These are phyloP conservation scores for Chydorus sphaericus DNA, from an alignment of 2,888 invertebrate species.

Conservation along the genomic window DNA sequence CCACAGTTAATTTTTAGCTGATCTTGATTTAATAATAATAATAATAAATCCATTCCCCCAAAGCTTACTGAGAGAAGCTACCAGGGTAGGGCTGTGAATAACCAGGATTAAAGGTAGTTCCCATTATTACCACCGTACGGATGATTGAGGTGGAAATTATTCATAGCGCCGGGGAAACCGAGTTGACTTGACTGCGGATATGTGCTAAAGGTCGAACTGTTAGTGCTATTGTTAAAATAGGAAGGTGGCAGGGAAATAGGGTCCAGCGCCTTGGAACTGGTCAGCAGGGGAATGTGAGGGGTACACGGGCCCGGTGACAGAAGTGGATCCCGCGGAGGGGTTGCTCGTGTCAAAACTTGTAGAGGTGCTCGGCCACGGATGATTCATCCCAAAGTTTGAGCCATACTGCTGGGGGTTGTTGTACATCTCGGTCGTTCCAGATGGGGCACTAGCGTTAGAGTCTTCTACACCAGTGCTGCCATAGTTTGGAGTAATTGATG, in stretches of 20 bases:
- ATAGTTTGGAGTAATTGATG: background rate
- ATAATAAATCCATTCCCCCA: too few species aligned
- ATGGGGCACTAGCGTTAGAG: background rate
- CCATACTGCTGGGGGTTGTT: background rate
- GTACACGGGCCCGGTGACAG: too few species aligned
- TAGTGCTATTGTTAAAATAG: background rate
- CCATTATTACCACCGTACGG: background rate
- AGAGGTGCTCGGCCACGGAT: background rate
- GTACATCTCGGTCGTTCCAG: background rate
- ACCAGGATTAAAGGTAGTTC: background rate
- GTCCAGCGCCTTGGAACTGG: too few species aligned
- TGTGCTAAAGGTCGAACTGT: background rate
- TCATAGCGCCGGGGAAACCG: background rate
- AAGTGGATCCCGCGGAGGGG: background rate
- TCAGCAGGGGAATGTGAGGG: conserved; percentile 3
- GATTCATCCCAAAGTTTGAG: background rate
- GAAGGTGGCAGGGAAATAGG: too few species aligned
- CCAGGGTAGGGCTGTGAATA: conserved; percentile 1
- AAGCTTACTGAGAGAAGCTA: background rate
- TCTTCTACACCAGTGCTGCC: background rate
- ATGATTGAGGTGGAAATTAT: background rate
- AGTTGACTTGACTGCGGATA: background rate
- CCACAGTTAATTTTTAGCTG: too few species aligned
- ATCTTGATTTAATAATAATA: too few species aligned
- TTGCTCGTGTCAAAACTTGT: background rate